Evolutionary conservation across 2,113 vertebrate genomes (phyloP).

Genomic region (Pygathrix nemaeus): DNA sequence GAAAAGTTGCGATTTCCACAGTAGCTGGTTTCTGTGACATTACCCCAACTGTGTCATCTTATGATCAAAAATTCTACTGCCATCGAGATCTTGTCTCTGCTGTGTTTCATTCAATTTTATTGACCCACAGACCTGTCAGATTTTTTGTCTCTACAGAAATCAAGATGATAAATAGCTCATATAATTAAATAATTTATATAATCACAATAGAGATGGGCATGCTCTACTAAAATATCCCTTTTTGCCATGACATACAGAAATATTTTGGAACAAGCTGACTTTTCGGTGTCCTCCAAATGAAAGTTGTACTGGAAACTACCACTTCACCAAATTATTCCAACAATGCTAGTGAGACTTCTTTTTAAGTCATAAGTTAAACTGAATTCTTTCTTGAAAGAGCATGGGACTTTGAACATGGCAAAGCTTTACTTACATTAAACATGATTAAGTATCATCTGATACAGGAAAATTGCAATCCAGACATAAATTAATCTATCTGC

Average conservation of each 20-base stretch:
- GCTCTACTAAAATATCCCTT: conserved; percentile 32
- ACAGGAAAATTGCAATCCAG: not conserved
- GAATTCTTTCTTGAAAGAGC: not conserved
- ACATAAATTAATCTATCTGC: not conserved
- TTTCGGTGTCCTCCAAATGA: not conserved
- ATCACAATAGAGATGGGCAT: conserved; percentile 46
- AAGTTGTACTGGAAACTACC: conserved; percentile 5
- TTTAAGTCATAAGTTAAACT: conserved; percentile 18
- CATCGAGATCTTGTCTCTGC: conserved; percentile 4
- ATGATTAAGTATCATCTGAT: not conserved
- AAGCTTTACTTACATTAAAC: conserved; percentile 10
- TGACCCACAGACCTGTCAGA: conserved; percentile 13
- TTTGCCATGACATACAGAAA: conserved; percentile 15
- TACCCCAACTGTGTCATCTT: not conserved
- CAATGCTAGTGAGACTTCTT: not conserved
- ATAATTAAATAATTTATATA: conserved; percentile 57
- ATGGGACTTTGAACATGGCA: conserved; percentile 18
- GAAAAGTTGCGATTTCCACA: not conserved
- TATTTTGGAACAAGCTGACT: not conserved
- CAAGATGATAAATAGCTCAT: conserved; percentile 38
- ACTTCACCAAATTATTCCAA: conserved; percentile 31
- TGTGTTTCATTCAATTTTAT: not conserved
- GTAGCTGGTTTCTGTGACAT: conserved; percentile 2
- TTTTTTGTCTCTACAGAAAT: conserved; percentile 39
- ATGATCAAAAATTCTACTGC: conserved; percentile 32